phyloP scores from a whole-genome alignment of 2,113 vertebrate genomes.

The Perca flavescens region DNA sequence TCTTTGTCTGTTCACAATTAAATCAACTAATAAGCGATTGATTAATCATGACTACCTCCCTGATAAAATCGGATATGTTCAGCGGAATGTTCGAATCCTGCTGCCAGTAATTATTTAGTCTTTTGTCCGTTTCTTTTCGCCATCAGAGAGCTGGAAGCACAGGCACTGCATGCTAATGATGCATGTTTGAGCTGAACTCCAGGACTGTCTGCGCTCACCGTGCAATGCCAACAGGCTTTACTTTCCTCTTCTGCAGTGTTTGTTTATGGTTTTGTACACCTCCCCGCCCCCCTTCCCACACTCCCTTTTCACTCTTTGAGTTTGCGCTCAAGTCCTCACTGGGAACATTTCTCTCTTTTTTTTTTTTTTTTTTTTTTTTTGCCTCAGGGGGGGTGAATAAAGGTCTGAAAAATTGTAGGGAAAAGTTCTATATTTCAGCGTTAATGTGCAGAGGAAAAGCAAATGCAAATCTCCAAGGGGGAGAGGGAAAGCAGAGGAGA shows the following conservation, averaged over 20 bases:
- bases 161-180: constrained; percentile 75
- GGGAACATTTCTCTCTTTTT: constrained; percentile 32
- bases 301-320: constrained; percentile 29
- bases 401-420: constrained; percentile 52
- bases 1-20: constrained; percentile 58
- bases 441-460: constrained; percentile 53
- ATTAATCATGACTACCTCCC: constrained; percentile 59
- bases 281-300: not conserved
- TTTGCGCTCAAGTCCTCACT: constrained; percentile 54
- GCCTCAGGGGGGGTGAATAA: constrained; percentile 52
- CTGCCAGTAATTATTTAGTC: constrained; percentile 67
- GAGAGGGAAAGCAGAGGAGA: constrained; percentile 8
- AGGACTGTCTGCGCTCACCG: constrained; percentile 58
- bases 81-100: constrained; percentile 61
- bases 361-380: constrained; percentile 42
- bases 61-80: constrained; percentile 69
- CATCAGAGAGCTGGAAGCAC: constrained; percentile 65
- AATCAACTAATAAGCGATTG: constrained; percentile 67
- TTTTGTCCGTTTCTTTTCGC: constrained; percentile 65
- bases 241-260: constrained; percentile 64
- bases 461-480: constrained; percentile 57
- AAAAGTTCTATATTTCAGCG: constrained; percentile 63
- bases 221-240: constrained; percentile 57
- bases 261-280: constrained; percentile 63
- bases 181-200: constrained; percentile 73